Conservation (phyloP, 1,140 invertebrate species). For the Aphis gossypii region DNA sequence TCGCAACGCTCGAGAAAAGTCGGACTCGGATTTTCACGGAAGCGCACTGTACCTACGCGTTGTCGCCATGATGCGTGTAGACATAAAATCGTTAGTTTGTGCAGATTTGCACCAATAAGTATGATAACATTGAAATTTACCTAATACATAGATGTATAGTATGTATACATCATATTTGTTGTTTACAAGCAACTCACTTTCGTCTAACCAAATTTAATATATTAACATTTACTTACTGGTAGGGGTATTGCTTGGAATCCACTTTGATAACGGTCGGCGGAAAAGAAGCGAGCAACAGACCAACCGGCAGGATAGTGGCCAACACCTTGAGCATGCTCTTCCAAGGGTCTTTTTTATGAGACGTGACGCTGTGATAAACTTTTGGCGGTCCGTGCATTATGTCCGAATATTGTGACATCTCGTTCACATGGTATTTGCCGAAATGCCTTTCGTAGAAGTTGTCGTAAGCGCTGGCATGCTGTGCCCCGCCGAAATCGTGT, state of each 20-base stretch:
- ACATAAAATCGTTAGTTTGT: not conserved
- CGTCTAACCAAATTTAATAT: not conserved
- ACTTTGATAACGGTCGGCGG: constrained; percentile 59
- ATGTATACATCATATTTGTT: not conserved
- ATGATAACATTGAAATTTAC: not conserved
- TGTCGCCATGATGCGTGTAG: not conserved
- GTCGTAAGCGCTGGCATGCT: not conserved
- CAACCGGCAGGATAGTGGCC: constrained; percentile 59
- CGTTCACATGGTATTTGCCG: not conserved
- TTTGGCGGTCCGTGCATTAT: not conserved
- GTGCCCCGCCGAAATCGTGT: not conserved
- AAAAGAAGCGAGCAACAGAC: constrained; percentile 59
- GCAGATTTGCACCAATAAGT: not conserved
- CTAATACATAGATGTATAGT: not conserved
- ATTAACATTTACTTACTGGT: constrained; percentile 21
- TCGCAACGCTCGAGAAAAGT: not conserved
- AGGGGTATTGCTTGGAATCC: constrained; percentile 59
- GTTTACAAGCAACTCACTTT: not conserved
- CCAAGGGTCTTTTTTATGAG: constrained; percentile 26
- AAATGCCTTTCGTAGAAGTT: not conserved
- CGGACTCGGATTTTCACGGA: not conserved
- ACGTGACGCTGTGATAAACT: not conserved
- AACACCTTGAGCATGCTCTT: constrained; percentile 50
- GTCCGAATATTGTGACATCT: constrained; percentile 9
- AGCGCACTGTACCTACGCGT: not conserved